Evolutionary conservation across 2,888 invertebrate genomes (phyloP).

Genomic region (Nomada ruficornis): DNA sequence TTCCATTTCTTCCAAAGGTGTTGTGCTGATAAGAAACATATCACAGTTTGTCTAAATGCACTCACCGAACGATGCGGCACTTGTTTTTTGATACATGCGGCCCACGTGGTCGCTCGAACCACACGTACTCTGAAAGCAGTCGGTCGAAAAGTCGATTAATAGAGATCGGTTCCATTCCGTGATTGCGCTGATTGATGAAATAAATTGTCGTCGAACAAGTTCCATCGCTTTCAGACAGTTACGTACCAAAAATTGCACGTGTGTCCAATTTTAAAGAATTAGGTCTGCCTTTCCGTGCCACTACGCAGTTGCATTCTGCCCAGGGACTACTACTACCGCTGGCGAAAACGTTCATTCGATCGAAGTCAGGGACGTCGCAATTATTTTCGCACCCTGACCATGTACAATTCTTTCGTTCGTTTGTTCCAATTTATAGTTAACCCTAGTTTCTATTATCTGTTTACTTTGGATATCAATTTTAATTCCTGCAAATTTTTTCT

Average conservation of each 20-base stretch:
- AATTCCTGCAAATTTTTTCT: background rate
- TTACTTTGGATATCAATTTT: background rate
- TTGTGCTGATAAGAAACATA: conserved; percentile 24
- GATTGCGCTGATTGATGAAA: conserved; percentile 6
- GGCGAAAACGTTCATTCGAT: conserved; percentile 71
- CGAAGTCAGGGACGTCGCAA: conserved; percentile 64
- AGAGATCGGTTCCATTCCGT: conserved; percentile 8
- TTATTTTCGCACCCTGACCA: conserved; percentile 39
- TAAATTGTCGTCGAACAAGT: conserved; percentile 10
- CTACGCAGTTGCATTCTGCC: conserved; percentile 66
- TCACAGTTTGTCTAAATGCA: conserved; percentile 43
- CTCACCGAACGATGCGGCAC: conserved; percentile 57
- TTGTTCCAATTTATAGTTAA: conserved; percentile 7
- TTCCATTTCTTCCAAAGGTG: conserved; percentile 22
- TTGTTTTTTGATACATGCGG: conserved; percentile 70
- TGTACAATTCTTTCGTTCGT: background rate
- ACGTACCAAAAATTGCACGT: conserved; percentile 60
- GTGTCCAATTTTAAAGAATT: conserved; percentile 59
- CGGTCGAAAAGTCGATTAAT: conserved; percentile 58
- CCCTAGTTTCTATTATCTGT: conserved; percentile 9
- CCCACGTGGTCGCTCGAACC: conserved; percentile 76
- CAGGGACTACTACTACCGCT: conserved; percentile 59
- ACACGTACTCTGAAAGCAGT: conserved; percentile 70
- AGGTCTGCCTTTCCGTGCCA: conserved; percentile 64
- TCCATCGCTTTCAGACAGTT: conserved; percentile 33